These are phyloP conservation scores for Leptodirus hochenwartii DNA, from an alignment of 2,888 invertebrate species.

Conservation along the genomic window DNA sequence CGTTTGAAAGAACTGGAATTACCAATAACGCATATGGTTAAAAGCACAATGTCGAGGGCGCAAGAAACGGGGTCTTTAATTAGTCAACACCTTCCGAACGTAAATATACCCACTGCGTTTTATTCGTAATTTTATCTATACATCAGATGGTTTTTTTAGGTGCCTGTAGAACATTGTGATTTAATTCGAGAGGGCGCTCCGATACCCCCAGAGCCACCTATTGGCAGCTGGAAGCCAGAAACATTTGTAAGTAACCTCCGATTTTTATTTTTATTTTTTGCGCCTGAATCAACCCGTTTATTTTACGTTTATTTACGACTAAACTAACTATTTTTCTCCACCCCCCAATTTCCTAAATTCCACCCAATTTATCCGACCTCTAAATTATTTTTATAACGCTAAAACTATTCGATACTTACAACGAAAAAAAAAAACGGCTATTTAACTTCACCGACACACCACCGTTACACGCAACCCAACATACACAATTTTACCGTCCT, in stretches of 20 bases:
- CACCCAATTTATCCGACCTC: no score
- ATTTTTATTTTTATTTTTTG: no score
- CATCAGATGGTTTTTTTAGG: constrained; percentile 33
- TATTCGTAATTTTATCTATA: not conserved
- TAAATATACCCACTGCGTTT: constrained; percentile 11
- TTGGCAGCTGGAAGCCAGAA: constrained; percentile 76
- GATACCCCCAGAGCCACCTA: constrained; percentile 81
- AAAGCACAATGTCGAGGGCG: constrained; percentile 88
- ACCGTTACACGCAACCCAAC: no score
- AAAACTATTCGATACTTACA: no score
- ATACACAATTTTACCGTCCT: no score
- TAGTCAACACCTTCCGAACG: constrained; percentile 39
- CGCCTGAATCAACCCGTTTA: no score
- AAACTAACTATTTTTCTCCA: no score
- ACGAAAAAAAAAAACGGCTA: not conserved
- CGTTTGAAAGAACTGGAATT: constrained; percentile 59
- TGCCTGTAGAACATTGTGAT: constrained; percentile 45
- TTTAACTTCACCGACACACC: no score
- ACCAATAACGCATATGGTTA: constrained; percentile 61
- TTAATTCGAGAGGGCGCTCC: constrained; percentile 87
- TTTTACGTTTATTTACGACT: no score
- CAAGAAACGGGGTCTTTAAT: constrained; percentile 82
- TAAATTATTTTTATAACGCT: no score
- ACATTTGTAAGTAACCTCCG: constrained; percentile 35
- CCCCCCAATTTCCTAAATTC: no score